These are phyloP conservation scores for Clupea harengus DNA, from an alignment of 2,113 vertebrate genomes.

Conservation along the genomic window DNA sequence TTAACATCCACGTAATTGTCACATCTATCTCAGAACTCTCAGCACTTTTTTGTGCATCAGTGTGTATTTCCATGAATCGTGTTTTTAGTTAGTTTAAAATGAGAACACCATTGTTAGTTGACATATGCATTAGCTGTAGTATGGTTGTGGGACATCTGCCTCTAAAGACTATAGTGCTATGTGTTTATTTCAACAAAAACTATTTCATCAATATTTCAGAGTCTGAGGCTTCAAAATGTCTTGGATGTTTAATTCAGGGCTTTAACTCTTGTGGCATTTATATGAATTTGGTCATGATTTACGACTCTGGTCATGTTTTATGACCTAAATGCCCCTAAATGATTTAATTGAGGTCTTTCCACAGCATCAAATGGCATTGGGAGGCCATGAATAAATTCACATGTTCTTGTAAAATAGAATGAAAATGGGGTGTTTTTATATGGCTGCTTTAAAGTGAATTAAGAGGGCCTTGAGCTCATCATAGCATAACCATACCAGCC, in stretches of 20 bases:
- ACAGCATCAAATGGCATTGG: background rate
- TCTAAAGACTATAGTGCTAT: background rate
- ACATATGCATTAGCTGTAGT: background rate
- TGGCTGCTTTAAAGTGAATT: conserved; percentile 14
- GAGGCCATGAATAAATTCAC: conserved; percentile 16
- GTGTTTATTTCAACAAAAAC: background rate
- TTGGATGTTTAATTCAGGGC: background rate
- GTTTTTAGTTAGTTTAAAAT: background rate
- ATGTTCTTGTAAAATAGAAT: background rate
- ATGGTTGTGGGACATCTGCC: background rate
- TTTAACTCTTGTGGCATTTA: background rate
- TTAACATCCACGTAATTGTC: too few species aligned
- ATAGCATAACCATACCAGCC: background rate
- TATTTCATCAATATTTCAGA: background rate
- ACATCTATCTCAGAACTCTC: background rate
- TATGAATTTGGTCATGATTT: background rate
- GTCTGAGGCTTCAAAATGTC: background rate
- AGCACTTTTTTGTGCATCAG: background rate
- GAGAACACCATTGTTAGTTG: background rate
- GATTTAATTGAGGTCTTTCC: background rate
- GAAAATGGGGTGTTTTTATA: background rate
- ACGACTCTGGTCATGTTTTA: conserved; percentile 12
- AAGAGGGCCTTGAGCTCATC: conserved; percentile 3
- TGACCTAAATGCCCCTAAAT: background rate
- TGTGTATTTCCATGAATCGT: background rate